A percentile compares a stretch with the other conserved stretches of the same genome.
Evolutionary conservation across 2,888 invertebrate genomes (phyloP).

Genomic region (Steinernema carpocapsae): DNA sequence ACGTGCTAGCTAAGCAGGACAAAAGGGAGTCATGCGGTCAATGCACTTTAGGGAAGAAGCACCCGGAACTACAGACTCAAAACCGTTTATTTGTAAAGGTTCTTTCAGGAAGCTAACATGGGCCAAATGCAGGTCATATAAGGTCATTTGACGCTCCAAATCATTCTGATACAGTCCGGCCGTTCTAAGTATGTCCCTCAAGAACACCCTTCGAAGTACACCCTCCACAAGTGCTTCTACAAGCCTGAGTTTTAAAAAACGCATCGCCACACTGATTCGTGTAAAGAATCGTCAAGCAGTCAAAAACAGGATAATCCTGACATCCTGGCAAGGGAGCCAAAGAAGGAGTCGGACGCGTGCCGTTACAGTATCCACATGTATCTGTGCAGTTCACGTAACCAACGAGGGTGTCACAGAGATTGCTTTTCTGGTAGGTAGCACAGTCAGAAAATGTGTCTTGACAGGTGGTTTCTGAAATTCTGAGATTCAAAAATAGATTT

Average conservation of each 20-base stretch:
- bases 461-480: not conserved
- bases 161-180: too few species aligned
- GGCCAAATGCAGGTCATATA: too few species aligned
- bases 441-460: not conserved
- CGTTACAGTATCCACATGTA: constrained; percentile 8
- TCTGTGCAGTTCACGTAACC: not conserved
- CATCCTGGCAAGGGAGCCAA: not conserved
- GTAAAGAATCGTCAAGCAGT: not conserved
- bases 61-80: too few species aligned
- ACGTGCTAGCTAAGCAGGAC: too few species aligned
- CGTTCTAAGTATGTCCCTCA: too few species aligned
- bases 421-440: not conserved
- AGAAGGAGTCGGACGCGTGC: not conserved
- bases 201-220: not conserved
- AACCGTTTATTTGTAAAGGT: too few species aligned
- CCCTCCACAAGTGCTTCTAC: not conserved
- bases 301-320: not conserved
- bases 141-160: too few species aligned
- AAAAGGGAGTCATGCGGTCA: too few species aligned
- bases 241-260: not conserved
- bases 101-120: too few species aligned
- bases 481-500: too few species aligned
- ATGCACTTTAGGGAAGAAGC: too few species aligned
- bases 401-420: not conserved
- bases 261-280: not conserved